Evolutionary conservation across 2,113 vertebrate species (phyloP).

Genomic region (Pithys albifrons): DNA sequence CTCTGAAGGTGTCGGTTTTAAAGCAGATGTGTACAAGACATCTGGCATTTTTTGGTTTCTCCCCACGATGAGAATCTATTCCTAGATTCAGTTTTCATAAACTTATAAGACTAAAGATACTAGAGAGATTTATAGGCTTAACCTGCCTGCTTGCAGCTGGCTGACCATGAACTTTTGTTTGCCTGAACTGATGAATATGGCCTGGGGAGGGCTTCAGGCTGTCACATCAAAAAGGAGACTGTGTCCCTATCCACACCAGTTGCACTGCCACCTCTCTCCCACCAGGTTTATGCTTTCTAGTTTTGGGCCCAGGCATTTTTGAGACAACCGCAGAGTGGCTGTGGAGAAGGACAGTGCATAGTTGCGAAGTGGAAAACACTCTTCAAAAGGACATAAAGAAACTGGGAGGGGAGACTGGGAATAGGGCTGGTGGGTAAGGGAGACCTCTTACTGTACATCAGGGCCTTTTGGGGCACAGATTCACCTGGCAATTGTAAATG

Average conservation of each 20-base stretch:
- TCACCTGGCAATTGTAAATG: background rate
- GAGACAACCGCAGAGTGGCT: background rate
- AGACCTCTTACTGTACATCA: background rate
- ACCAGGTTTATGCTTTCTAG: background rate
- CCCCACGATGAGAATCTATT: background rate
- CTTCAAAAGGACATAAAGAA: background rate
- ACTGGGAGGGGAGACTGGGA: background rate
- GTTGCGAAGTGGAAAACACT: background rate
- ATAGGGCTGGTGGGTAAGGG: background rate
- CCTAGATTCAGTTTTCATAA: background rate
- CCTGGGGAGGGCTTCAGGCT: background rate
- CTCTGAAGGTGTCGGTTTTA: background rate
- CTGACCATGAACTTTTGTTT: background rate
- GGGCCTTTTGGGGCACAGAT: background rate
- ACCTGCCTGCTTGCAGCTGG: background rate
- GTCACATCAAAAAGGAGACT: background rate
- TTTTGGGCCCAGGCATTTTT: background rate
- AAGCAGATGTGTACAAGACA: background rate
- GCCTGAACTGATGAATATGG: background rate
- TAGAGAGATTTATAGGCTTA: background rate
- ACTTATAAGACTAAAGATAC: background rate
- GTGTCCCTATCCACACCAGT: background rate
- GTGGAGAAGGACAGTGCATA: background rate
- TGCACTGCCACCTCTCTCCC: background rate
- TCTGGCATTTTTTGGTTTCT: background rate